Conservation (phyloP, 2,113 vertebrate genomes). For the Pelmatolapia mariae region DNA sequence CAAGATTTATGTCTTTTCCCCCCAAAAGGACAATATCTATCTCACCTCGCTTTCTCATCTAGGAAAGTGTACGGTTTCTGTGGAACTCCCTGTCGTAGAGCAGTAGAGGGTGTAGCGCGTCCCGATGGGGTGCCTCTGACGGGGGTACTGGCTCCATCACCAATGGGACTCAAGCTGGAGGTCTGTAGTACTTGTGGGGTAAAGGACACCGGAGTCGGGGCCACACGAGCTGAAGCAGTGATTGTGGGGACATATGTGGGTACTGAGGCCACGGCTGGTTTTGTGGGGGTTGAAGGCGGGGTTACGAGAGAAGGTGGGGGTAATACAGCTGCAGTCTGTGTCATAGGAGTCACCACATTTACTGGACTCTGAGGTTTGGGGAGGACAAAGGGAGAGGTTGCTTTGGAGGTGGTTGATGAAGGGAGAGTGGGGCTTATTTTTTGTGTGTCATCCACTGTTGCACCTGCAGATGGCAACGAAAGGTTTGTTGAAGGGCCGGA, state of each 20-base stretch:
- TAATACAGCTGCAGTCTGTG: constrained; percentile 39
- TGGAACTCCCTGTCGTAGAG: constrained; percentile 82
- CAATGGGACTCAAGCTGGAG: constrained; percentile 65
- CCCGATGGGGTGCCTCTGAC: constrained; percentile 50
- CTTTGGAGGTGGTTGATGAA: constrained; percentile 19
- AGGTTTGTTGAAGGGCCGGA: neutral
- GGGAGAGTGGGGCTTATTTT: neutral
- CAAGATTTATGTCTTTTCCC: neutral
- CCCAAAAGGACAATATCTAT: neutral
- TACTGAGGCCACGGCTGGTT: constrained; percentile 36
- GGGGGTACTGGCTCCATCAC: constrained; percentile 44
- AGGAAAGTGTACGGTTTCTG: constrained; percentile 97
- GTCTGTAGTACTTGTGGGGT: constrained; percentile 65
- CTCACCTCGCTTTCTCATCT: constrained; percentile 89
- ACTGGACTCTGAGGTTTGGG: constrained; percentile 69
- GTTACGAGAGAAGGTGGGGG: constrained; percentile 21
- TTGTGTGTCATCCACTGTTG: neutral
- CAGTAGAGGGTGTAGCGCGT: constrained; percentile 34
- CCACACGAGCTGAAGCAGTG: constrained; percentile 24
- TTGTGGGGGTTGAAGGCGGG: constrained; percentile 45
- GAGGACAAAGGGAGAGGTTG: constrained; percentile 50
- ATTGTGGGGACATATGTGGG: constrained; percentile 44
- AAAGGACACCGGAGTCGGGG: constrained; percentile 37
- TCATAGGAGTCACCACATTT: constrained; percentile 65
- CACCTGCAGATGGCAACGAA: neutral